Evolutionary conservation across 2,113 vertebrate species (phyloP).

Genomic region (Salvelinus fontinalis): DNA sequence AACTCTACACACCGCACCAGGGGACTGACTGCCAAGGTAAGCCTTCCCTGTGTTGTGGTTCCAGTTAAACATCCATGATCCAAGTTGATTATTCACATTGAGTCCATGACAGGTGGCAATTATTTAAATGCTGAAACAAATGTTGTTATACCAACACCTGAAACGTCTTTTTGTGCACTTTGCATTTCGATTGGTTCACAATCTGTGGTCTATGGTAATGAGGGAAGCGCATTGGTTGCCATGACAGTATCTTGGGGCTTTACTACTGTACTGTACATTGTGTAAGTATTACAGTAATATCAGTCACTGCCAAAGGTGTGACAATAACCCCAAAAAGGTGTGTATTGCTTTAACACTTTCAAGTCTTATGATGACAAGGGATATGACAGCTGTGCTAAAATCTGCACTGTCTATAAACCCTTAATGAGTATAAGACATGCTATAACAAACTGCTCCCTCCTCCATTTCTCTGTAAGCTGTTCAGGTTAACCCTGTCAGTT

Average conservation of each 20-base stretch:
- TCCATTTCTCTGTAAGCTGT: background rate
- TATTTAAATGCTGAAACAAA: no score
- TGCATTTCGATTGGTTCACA: background rate
- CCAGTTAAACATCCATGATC: constrained; percentile 3
- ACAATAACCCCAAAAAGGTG: constrained; percentile 89
- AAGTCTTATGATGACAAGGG: constrained; percentile 79
- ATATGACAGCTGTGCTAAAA: constrained; percentile 82
- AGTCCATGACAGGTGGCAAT: background rate
- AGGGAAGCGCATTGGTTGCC: constrained; percentile 54
- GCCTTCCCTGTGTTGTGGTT: constrained; percentile 33
- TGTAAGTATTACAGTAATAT: background rate
- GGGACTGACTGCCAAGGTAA: constrained; percentile 60
- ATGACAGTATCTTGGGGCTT: background rate
- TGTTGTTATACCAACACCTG: background rate
- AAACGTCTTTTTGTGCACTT: background rate
- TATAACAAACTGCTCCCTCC: constrained; percentile 1
- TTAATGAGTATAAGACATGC: constrained; percentile 80
- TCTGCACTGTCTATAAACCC: constrained; percentile 76
- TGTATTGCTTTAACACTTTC: constrained; percentile 92
- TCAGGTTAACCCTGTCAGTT: constrained; percentile 14
- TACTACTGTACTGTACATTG: background rate
- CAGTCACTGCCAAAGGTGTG: constrained; percentile 47
- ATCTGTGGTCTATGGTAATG: constrained; percentile 44
- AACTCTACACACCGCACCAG: constrained; percentile 13
- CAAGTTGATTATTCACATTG: constrained; percentile 6